Base-by-base conservation (phyloP, 2,113 vertebrate species). In the Oryzias celebensis region DNA sequence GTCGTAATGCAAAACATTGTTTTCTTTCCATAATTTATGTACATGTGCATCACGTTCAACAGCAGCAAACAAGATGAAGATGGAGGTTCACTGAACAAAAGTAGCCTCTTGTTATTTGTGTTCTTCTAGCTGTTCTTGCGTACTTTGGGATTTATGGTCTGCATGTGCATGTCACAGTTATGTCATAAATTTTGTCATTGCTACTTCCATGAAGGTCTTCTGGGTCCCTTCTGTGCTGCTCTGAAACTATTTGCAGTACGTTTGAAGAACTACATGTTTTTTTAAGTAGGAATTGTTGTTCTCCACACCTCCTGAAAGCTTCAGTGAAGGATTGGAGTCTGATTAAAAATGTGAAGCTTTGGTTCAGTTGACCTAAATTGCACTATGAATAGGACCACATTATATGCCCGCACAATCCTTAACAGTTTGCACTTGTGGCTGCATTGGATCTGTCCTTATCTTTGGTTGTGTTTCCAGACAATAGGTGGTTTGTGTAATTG, bases 401-500 rank as follows among this genome's bases (percentile, higher is more conserved):
- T 20, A 7, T 16, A 18, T 18, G 20, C 20, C 47, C n/a, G 10
- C 36, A 36, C 8, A 48, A 15, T 48, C 47, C n/a, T 20, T 10
- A 48, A 12, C 17, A 12, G 6, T 48, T 48, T 18, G 20, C 47
- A 48, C 5, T 12, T 48, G 16, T 48, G 47, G 47, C 47, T 48
- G 12, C 47, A 3, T 10, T 48, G 47, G 20, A 18, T 60, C 56
- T 67, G 65, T 59, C 68, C 59, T 78, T 64, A 83, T 87, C 81
- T 64, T 45, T 45, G 57, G 74, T 76, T 53, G 47, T 51, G 77
- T 83, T 86, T 82, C 71, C 56, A 52, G 62, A 87, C 73, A 81
- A 71, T 69, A 77, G 67, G 52, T 60, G 60, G 59, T 74, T 82
- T 81, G 73, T 82, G 62, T 53, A 68, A 77, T 84, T 80, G 71